Evolutionary conservation across 1,140 invertebrate species (phyloP), one percentile per base, ranked within the genome.

Genomic region (Steinernema feltiae): DNA sequence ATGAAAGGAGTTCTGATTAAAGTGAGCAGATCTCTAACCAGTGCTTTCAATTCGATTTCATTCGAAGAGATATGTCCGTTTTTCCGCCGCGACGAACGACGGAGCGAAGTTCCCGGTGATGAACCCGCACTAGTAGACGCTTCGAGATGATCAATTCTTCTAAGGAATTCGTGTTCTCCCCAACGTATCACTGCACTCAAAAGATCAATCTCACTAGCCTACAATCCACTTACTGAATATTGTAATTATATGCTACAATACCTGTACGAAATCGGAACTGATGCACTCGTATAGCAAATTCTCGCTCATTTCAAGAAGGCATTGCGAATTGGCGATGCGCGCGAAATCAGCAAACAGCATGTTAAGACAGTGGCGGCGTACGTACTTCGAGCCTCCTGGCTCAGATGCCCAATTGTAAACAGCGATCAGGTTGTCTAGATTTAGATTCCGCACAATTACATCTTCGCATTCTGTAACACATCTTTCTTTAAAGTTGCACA

Each of bases 1-100:
- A 76, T 69, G 46, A 74, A 80, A 24, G 78, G 73, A 32, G 74
- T 75, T 12, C 79, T 32, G 30, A 80, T 79, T n/a, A 74, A 48
- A 30, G 63, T 48, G 17, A 71, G 35, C 12, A 80, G 70, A 7
- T 72, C 70, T 29, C 30, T 63, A 29, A 77, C 24, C 41, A 79
- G 71, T 32, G 77, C 76, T 30, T 75, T 77, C 2, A 78, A 32
- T 29, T 78, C 75, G 1, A 31, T 29, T 12, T 71, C 70, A 29
- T 12, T 71, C 2, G 35, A 71, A 27, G 7, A 41, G 18, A 18
- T 7, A 41, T 41, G 35, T 7, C 7, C 70, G 12, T 2, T 30
- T 27, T 30, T 48, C 18, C 48, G 31, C 18, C 32, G 29, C 24
- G 31, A n/a, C 70, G 24, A 18, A 70, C 27, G 15, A 1, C 30